Percentiles rank a stretch among this genome's conserved stretches.
Evolutionary conservation across 2,797 vertebrate genomes (phyloP).

Genomic region (Morus bassanus): DNA sequence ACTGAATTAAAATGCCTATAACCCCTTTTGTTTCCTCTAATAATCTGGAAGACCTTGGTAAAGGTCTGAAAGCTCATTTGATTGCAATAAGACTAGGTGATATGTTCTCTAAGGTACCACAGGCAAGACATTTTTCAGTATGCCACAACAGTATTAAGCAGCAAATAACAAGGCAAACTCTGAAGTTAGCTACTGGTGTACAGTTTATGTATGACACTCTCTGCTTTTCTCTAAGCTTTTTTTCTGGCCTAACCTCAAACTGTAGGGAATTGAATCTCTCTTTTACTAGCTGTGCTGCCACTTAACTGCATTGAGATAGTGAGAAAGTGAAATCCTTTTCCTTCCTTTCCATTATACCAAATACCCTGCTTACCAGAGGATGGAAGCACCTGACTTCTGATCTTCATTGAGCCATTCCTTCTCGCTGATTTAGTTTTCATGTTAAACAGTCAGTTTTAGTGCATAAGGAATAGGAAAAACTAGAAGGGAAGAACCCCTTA

Average conservation of each 20-base stretch:
- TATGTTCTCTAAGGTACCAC: not conserved
- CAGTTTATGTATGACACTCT: not conserved
- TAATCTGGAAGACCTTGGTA: slow-evolving; percentile 41
- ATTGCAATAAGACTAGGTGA: not conserved
- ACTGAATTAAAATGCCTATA: slow-evolving; percentile 7
- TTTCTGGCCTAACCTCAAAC: not conserved
- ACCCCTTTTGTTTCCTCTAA: slow-evolving; percentile 11
- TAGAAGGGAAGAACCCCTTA: not conserved
- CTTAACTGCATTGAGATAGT: not conserved
- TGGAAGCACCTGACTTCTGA: not conserved
- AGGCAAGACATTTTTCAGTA: not conserved
- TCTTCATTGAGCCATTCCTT: not conserved
- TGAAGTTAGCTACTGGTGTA: not conserved
- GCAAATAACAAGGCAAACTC: not conserved
- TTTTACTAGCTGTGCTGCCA: not conserved
- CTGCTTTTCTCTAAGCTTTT: not conserved
- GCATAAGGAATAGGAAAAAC: not conserved
- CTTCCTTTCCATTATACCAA: not conserved
- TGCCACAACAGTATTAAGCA: not conserved
- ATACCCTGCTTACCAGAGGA: not conserved
- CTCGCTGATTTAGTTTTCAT: not conserved
- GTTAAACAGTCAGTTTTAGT: not conserved
- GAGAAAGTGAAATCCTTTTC: not conserved
- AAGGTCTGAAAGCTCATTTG: slow-evolving; percentile 32
- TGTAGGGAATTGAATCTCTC: not conserved